Base-by-base conservation (phyloP, 1,140 invertebrate genomes). In the Phymorhynchus buccinoides region DNA sequence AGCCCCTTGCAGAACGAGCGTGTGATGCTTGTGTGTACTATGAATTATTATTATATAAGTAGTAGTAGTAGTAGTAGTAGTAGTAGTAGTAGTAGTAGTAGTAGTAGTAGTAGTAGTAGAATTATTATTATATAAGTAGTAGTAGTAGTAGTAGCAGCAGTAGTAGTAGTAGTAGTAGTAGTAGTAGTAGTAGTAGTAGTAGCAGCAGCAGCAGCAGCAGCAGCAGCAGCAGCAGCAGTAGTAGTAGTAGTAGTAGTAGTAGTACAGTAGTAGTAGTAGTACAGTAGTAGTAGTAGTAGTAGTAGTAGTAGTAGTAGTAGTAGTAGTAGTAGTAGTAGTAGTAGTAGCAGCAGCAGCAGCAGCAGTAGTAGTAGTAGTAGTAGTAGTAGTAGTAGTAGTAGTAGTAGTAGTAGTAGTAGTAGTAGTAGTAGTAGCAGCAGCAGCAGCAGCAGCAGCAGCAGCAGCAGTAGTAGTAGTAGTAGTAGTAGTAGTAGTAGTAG, bases 361-460 rank as follows among this genome's bases (percentile, higher is more conserved):
- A 7, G 71, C 35, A 73, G 71, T 73, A 73, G 71, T 73, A 73
- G 71, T 73, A 73, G 84, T 85, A 85, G 77, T 85, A 81, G 84
- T 35, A 85, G 84, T 68, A 85, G 78, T 85, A 85, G 78, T 81
- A 85, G 77, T 62, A 81, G 78, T 22, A 85, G 84, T 85, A 85
- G 77, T 81, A 62, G 84, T 85, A 62, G 56, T 68, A 81, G 78
- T 85, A 85, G 78, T 68, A 42, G 56, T 81, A 30, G 56, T 81
- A 41, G 37, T 62, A 42, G 56, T 68, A 42, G 56, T 85, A 16
- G 84, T 81, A 30, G 37, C 80, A 42, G 56, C 30, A n/a, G 35
- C 30, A 52, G 22, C 48, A 52, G 48, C 7, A 52, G 48, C 48
- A 52, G 48, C 48, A 52, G 48, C 48, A 52, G 48, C 22, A 22